Base-by-base conservation (phyloP, 2,113 vertebrate genomes). In the Platichthys stellatus region DNA sequence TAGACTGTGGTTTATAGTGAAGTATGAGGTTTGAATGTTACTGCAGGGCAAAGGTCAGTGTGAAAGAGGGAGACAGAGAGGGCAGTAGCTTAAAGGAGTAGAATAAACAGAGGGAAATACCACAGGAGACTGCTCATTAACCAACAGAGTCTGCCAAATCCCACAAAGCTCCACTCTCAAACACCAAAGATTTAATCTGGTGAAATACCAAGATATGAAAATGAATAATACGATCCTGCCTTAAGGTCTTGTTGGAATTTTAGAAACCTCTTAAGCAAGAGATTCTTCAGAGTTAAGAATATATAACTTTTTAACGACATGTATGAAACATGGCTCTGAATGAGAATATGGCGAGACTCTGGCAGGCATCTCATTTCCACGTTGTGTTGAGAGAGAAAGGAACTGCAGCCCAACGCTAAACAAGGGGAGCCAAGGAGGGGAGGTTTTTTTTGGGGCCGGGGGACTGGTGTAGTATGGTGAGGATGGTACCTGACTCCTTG, bases 401-500 rank as follows among this genome's bases (percentile, higher is more conserved):
- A 83, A 69, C 83, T 68, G 82, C 75, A 88, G 83, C 82, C 84
- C 74, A 15, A 73, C 79, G 76, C 78, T 82, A 75, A 76, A 90
- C 74, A 76, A 15, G 24, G 38, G 75, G 60, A 72, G 64, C 31
- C 43, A 23, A n/a, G 57, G 28, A 57, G 47, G 47, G 59, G 12
- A 35, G 20, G 5, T 57, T 10, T 17, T 24, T 62, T 14, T 17
- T 3, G 17, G 5, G 40, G 43, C 40, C 21, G 59, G 24, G 9
- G 12, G 14, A 75, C 26, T 61, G 2, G 38, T 17, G 56, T 43
- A 57, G 45, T 14, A 82, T 21, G 35, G 20, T 17, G 43, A 66
- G 61, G 14, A 65, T 21, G 60, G 75, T 81, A 98, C 97, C 97
- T 97, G 82, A 92, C 95, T 72, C 95, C 95, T 85, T 96, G 96